A percentile compares a stretch with the other conserved stretches of the same genome.
These are phyloP conservation scores for Caenorhabditis sp. DNA, from an alignment of 2,888 invertebrate genomes.

Conservation along the genomic window DNA sequence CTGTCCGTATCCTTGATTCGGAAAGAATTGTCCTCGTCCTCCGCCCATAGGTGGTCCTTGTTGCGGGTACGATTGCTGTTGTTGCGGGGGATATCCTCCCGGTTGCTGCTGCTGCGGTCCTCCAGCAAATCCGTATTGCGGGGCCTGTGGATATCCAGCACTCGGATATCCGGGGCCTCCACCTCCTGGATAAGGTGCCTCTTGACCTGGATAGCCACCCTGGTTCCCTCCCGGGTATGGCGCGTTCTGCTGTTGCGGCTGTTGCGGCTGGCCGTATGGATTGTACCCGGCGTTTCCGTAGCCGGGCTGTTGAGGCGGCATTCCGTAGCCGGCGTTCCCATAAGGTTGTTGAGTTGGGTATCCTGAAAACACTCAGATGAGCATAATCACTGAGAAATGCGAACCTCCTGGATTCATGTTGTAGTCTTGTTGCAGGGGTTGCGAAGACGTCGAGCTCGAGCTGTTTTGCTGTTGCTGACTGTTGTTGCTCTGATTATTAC, in stretches of 20 bases:
- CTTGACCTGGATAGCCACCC: constrained; percentile 38
- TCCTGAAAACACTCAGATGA: background rate
- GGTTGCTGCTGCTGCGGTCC: constrained; percentile 1
- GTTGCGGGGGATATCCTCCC: constrained; percentile 33
- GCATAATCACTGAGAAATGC: too few relatives aligned
- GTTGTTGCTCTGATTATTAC: constrained; percentile 19
- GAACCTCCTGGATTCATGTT: constrained; percentile 47
- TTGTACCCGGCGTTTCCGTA: constrained; percentile 50
- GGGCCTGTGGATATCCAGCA: constrained; percentile 39
- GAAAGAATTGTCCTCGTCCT: constrained; percentile 19
- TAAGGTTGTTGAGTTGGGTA: constrained; percentile 36
- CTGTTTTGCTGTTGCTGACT: constrained; percentile 14
- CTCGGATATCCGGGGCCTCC: constrained; percentile 22
- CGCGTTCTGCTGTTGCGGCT: constrained; percentile 18
- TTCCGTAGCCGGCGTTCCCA: constrained; percentile 38
- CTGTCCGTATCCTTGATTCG: constrained; percentile 52
- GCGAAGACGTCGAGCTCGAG: constrained; percentile 4
- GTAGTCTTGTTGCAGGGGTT: constrained; percentile 20
- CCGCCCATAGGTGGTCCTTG: constrained; percentile 21
- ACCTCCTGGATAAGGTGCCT: constrained; percentile 38
- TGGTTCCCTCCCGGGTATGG: constrained; percentile 33
- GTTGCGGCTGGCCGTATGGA: constrained; percentile 37
- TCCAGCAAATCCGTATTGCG: constrained; percentile 36
- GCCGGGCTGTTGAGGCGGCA: constrained; percentile 35
- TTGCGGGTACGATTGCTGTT: constrained; percentile 29